phyloP scores from a whole-genome alignment of 2,797 vertebrate species.

The Chloroceryle inda region DNA sequence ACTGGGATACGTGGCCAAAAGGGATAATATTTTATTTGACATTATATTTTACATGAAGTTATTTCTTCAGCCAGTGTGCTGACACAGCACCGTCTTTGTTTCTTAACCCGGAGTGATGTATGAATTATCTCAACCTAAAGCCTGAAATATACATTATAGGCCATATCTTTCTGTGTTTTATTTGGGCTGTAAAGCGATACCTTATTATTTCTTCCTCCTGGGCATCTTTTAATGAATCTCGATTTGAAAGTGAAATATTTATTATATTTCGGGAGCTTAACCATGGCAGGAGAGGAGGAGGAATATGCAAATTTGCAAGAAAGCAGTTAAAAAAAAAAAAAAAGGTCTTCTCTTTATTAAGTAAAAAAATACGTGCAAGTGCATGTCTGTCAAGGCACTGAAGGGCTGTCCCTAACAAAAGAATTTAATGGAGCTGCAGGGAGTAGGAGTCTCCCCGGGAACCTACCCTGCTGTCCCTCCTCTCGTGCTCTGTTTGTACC shows the following conservation, averaged over 20 bases:
- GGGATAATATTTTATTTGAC: constrained; percentile 22
- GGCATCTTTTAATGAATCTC: constrained; percentile 82
- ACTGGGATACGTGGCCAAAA: constrained; percentile 45
- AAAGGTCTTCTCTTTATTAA: neutral
- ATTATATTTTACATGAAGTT: constrained; percentile 10
- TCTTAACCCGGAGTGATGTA: constrained; percentile 77
- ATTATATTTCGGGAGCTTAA: constrained; percentile 69
- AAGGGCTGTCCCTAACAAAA: neutral
- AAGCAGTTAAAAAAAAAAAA: neutral
- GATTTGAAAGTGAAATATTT: constrained; percentile 84
- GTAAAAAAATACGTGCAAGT: neutral
- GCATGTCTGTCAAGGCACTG: accelerated
- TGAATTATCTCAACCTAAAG: constrained; percentile 81
- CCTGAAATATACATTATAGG: constrained; percentile 76
- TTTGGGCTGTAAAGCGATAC: constrained; percentile 83
- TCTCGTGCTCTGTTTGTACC: neutral
- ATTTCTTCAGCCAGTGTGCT: constrained; percentile 73
- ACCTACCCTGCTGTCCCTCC: no score
- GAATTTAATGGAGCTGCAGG: no score
- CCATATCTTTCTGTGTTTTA: constrained; percentile 78
- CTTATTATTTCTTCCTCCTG: constrained; percentile 83
- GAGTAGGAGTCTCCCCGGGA: neutral
- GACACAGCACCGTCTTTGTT: constrained; percentile 77
- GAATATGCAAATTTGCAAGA: constrained; percentile 57
- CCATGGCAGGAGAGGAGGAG: constrained; percentile 1